Base-by-base conservation (phyloP, 1,140 invertebrate species). In the Muscidifurax raptorellus region DNA sequence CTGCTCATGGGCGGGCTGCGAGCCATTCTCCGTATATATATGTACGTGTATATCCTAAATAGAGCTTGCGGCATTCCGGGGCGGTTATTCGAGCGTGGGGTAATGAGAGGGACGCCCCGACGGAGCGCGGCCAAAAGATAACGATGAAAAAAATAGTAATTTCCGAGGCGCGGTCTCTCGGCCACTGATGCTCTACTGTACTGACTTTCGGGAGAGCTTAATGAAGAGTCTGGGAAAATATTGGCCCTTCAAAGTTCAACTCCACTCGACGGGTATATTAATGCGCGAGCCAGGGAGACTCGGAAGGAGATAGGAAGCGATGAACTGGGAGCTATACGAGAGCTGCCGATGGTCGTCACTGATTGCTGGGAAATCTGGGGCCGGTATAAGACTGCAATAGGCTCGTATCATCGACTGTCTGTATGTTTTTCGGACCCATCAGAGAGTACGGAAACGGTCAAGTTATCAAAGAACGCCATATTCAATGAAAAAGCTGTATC, bases 101-200 rank as follows among this genome's bases (percentile, higher is more conserved):
- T 69, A 69, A 69, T 69, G 66, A 69, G 66, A 69, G 66, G 66
- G 66, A 69, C 28, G 66, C 66, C 66, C 28, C 52, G 18, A 25
- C 69, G 32, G 13, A 18, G 32, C 71, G 32, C 40, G 22, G 22
- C 71, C 32, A 74, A 32, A 32, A 74, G 71, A 74, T 74, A 74
- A 74, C 71, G 71, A 18, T 74, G 32, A 74, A 74, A 74, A 74
- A 59, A 59, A 59, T 59, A 59, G 52, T 59, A 59, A 74, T 74
- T 74, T 30, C 27, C 28, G 71, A 74, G 30, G 32, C 10, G 22
- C 28, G 15, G 2, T 18, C 32, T 22, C 15, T 72, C 71, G 30
- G 28, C 30, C 27, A 10, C 44, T 12, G 6, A 10, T 10, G 1
- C 44, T 47, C 15, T 47, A 36, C 36, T 40, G 36, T 40, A 18